Evolutionary conservation across 2,113 vertebrate genomes (phyloP).

Genomic region (Numenius arquata): DNA sequence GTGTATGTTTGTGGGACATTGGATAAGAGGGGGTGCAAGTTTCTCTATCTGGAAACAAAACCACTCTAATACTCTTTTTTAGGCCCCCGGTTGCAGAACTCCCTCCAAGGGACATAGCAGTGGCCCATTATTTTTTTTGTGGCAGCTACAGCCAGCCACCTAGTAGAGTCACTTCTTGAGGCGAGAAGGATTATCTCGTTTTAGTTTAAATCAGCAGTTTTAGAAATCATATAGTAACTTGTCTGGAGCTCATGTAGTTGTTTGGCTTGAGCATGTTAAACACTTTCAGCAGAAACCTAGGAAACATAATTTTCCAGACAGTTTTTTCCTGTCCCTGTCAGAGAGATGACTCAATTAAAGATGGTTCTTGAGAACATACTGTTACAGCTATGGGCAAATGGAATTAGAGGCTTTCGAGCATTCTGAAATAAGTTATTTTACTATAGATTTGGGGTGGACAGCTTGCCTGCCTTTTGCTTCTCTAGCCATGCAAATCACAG

Average conservation of each 20-base stretch:
- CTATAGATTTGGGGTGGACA: not conserved
- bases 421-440: not conserved
- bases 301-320: not conserved
- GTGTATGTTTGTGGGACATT: not conserved
- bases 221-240: not conserved
- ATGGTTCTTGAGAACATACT: not conserved
- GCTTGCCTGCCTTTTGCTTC: not conserved
- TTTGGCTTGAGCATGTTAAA: not conserved
- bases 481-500: slow-evolving; percentile 6
- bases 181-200: not conserved
- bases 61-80: not conserved
- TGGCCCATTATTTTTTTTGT: not conserved
- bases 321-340: not conserved
- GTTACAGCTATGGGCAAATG: not conserved
- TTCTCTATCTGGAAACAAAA: not conserved
- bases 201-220: not conserved
- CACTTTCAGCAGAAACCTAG: not conserved
- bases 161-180: not conserved
- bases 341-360: not conserved
- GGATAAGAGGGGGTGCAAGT: not conserved
- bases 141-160: not conserved
- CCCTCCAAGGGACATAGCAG: not conserved
- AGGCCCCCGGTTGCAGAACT: not conserved
- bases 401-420: not conserved
- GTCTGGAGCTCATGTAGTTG: not conserved